These are phyloP conservation scores for Callipepla californica DNA, from an alignment of 2,113 vertebrate species.

Conservation along the genomic window DNA sequence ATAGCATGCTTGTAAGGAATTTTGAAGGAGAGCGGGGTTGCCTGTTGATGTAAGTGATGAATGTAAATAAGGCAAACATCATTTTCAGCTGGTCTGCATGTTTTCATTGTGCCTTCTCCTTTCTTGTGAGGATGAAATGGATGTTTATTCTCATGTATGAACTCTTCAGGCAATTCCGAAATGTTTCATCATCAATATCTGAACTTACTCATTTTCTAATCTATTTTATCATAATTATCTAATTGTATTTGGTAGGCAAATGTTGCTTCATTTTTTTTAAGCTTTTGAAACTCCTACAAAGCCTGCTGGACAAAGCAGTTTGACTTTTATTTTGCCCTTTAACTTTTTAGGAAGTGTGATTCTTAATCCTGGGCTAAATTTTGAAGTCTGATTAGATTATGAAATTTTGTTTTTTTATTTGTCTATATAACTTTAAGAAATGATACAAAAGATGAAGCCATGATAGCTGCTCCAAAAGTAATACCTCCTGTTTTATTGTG, in stretches of 20 bases:
- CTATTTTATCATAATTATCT: neutral
- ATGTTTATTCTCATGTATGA: neutral
- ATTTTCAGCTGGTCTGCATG: neutral
- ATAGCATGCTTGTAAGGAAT: neutral
- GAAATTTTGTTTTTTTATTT: neutral
- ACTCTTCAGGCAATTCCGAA: neutral
- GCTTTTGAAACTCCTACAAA: neutral
- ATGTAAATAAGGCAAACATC: neutral
- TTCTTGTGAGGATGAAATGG: neutral
- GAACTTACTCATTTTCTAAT: neutral
- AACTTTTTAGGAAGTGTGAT: neutral
- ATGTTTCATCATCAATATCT: neutral
- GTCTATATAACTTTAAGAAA: neutral
- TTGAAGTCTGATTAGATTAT: neutral
- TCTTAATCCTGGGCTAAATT: neutral
- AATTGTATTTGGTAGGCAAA: neutral
- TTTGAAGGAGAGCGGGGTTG: neutral
- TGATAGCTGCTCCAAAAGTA: too few species aligned
- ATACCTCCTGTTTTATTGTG: too few species aligned
- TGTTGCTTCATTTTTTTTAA: neutral
- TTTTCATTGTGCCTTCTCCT: neutral
- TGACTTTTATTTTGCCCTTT: neutral
- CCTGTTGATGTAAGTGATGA: neutral
- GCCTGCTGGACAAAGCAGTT: neutral
- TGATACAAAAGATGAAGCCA: neutral